Evolutionary conservation across 2,888 invertebrate genomes (phyloP).

Genomic region (Plebejus anna): DNA sequence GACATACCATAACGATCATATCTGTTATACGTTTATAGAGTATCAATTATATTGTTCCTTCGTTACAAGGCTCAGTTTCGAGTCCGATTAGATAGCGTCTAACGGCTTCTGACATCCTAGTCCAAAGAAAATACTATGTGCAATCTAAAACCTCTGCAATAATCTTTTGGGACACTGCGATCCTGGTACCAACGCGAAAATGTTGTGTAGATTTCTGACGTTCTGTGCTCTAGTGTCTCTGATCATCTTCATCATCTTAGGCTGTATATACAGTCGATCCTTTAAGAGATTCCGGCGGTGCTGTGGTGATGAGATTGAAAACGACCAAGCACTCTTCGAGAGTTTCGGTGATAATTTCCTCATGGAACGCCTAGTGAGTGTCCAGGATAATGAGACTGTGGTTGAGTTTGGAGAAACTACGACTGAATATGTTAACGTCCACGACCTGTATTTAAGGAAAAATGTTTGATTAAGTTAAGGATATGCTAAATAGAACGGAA

Average conservation of each 20-base stretch:
- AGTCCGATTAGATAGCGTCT: not conserved
- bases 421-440: not conserved
- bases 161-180: not conserved
- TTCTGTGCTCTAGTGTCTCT: conserved; percentile 63
- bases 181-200: conserved; percentile 34
- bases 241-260: conserved; percentile 57
- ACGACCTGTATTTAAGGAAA: conserved; percentile 16
- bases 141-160: not conserved
- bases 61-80: not conserved
- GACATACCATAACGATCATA: not conserved
- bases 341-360: conserved; percentile 61
- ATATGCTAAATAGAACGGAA: not conserved
- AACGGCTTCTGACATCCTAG: not conserved
- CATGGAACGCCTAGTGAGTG: conserved; percentile 56
- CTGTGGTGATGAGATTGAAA: conserved; percentile 63
- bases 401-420: conserved; percentile 1
- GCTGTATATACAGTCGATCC: conserved; percentile 60
- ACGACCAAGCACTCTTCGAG: conserved; percentile 62
- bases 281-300: conserved; percentile 58
- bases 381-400: conserved; percentile 39
- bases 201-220: conserved; percentile 66
- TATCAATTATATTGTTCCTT: not conserved
- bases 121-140: not conserved
- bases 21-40: not conserved
- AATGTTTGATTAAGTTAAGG: not conserved